phyloP scores from a whole-genome alignment of 2,797 vertebrate species.

The Propithecus deckenii region DNA sequence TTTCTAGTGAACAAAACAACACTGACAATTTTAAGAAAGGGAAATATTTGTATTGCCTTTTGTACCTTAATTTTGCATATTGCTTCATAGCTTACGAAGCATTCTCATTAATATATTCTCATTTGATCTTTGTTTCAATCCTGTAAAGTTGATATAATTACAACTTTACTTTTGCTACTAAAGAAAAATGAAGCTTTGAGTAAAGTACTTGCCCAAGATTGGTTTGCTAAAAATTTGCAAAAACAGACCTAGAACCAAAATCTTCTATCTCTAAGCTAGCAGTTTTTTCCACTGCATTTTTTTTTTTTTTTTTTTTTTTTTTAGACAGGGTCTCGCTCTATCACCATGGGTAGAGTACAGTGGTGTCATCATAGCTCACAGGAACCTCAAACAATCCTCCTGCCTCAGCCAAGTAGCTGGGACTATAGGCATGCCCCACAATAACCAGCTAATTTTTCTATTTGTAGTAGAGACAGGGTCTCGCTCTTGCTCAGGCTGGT shows the following conservation, averaged over 20 bases:
- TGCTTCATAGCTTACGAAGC: neutral
- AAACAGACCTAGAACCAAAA: neutral
- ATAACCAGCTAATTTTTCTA: no score
- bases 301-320: neutral
- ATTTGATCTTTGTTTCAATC: neutral
- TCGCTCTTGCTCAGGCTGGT: no score
- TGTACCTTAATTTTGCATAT: neutral
- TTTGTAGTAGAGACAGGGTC: no score
- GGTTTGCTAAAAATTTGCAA: neutral
- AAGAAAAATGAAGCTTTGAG: neutral
- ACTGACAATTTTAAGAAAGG: conserved; percentile 5
- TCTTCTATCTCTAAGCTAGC: neutral
- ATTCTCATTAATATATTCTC: conserved; percentile 16
- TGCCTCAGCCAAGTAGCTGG: no score
- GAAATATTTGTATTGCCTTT: neutral
- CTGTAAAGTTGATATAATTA: conserved; percentile 19
- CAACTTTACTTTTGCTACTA: neutral
- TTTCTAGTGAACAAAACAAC: neutral
- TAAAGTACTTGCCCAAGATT: neutral
- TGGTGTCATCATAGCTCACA: no score
- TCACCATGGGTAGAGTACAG: no score
- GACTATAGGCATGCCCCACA: no score
- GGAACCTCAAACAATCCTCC: no score
- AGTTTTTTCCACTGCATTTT: neutral
- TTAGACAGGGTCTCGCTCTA: no score